phyloP scores from a whole-genome alignment of 1,140 invertebrate genomes.

The Temnothorax longispinosus region DNA sequence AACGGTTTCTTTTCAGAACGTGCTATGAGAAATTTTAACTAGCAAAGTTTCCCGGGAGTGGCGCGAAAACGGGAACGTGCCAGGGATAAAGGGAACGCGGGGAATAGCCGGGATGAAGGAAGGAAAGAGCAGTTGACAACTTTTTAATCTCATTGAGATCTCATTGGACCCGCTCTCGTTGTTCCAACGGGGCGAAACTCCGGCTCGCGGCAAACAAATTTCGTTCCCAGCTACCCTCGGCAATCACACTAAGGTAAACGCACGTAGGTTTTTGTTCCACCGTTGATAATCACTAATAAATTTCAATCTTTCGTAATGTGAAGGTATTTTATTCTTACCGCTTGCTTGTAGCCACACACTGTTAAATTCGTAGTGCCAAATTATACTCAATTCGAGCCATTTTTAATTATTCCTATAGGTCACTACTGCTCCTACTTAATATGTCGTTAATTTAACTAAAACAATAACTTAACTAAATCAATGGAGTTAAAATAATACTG shows the following conservation, averaged over 20 bases:
- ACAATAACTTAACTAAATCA: too few relatives aligned
- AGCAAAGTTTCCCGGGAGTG: constrained; percentile 71
- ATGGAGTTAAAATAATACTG: too few relatives aligned
- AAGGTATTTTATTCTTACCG: neutral
- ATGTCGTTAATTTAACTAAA: too few relatives aligned
- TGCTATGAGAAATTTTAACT: constrained; percentile 74
- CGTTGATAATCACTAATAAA: constrained; percentile 21
- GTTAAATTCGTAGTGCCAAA: too few relatives aligned
- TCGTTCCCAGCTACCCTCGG: constrained; percentile 57
- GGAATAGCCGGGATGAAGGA: constrained; percentile 44
- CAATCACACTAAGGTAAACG: constrained; percentile 54
- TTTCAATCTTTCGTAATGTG: constrained; percentile 4
- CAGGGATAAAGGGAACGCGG: constrained; percentile 35
- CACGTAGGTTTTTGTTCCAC: neutral
- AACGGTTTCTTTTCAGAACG: constrained; percentile 73
- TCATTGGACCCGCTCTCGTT: constrained; percentile 73
- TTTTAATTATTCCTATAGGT: too few relatives aligned
- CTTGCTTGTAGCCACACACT: neutral
- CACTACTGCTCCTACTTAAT: too few relatives aligned
- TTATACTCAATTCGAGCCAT: too few relatives aligned
- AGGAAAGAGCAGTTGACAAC: constrained; percentile 75
- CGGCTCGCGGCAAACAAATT: constrained; percentile 71
- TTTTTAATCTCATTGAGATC: constrained; percentile 78
- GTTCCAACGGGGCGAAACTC: constrained; percentile 71
- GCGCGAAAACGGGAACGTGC: constrained; percentile 55